Evolutionary conservation across 2,797 vertebrate species (phyloP).

Genomic region (Sebastes steindachneri): DNA sequence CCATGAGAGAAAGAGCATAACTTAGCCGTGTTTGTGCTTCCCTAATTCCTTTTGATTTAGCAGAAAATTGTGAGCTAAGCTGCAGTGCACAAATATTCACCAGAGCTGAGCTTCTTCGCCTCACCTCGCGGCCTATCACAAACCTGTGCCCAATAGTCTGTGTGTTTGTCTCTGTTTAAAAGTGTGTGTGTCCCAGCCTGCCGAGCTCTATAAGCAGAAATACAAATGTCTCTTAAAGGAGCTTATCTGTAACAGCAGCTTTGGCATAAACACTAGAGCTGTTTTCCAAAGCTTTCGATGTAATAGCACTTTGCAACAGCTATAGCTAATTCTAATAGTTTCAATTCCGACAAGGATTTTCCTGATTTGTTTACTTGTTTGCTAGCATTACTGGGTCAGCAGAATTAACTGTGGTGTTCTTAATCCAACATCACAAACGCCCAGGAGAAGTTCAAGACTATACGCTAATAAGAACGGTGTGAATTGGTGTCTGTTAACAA

Average conservation of each 20-base stretch:
- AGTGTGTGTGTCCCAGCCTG: conserved; percentile 6
- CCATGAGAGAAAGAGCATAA: conserved; percentile 60
- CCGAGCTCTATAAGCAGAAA: conserved; percentile 62
- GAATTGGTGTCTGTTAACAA: background rate
- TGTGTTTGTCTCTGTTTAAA: background rate
- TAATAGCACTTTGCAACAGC: conserved; percentile 73
- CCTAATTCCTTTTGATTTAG: conserved; percentile 77
- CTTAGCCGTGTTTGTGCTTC: conserved; percentile 74
- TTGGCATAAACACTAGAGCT: conserved; percentile 72
- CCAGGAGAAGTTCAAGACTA: conserved; percentile 2
- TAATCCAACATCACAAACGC: conserved; percentile 41
- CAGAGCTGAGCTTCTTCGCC: conserved; percentile 47
- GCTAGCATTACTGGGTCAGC: conserved; percentile 66
- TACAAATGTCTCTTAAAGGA: conserved; percentile 72
- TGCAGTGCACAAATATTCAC: conserved; percentile 49
- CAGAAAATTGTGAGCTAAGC: conserved; percentile 73
- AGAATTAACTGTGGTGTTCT: conserved; percentile 57
- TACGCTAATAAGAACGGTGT: background rate
- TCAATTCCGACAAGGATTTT: conserved; percentile 80
- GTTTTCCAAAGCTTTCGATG: conserved; percentile 72
- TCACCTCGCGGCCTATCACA: conserved; percentile 42
- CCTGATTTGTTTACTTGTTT: conserved; percentile 68
- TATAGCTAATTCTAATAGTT: conserved; percentile 76
- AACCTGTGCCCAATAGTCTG: conserved; percentile 13
- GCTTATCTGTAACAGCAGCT: conserved; percentile 74